Base-by-base conservation (phyloP, 1,140 invertebrate genomes). In the Gryllus bimaculatus region DNA sequence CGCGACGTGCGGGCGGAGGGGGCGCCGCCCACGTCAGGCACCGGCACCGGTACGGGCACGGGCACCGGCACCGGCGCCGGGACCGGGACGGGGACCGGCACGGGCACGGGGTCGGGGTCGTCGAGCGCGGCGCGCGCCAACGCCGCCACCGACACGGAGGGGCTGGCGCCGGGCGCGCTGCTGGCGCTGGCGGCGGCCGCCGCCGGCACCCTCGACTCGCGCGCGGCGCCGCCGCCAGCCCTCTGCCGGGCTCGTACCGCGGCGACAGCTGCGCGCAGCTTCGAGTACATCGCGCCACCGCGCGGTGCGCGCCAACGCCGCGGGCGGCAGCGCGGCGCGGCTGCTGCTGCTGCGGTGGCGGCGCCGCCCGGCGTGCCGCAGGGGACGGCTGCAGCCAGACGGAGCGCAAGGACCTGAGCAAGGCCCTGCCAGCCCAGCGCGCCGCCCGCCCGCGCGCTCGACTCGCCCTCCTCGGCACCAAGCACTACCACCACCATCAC, bases 191-290 rank as follows among this genome's bases (percentile, higher is more conserved):
- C 86, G 18, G 85, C 86, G 18, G 84, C 81, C 0, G 84, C 82
- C 48, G 85, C 85, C 8, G 78, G 48, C 47, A 80, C 79, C 10
- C 81, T 85, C 73, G 86, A 87, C 81, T 86, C 86, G 83, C 84
- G 47, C 82, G 84, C 54, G 85, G 84, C n/a, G 18, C 54, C 54
- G 49, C 49, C 8, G 54, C 54, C 10, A 86, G 86, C 82, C 86
- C 86, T 8, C 84, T 85, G 8, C 80, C 86, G 8, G 79, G 79
- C 66, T 83, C 83, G 13, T 86, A 87, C 81, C 87, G 88, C 79
- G 90, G 89, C 15, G 89, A 91, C 78, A 90, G 88, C 76, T 91
- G 90, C 83, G 89, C n/a, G 89, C 13, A 91, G 90, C 83, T 91
- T 91, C 80, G 90, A 91, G 80, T 91, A 90, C 81, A 84, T 87